Base-by-base conservation (phyloP, 2,888 invertebrate genomes). In the Eretmocerus hayati region DNA sequence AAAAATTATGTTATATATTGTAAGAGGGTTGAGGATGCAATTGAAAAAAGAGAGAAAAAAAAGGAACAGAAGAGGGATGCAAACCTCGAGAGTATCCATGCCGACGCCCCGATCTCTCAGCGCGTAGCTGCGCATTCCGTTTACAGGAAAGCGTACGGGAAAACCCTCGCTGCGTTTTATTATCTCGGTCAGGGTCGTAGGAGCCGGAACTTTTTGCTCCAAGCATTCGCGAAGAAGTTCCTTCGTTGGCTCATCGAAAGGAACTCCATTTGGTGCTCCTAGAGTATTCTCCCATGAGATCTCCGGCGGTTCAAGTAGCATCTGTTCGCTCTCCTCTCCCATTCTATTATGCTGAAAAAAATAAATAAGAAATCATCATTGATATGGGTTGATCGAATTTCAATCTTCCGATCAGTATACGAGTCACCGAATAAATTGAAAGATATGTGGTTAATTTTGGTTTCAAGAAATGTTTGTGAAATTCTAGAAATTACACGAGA, bases 121-220 rank as follows among this genome's bases (percentile, higher is more conserved):
- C 21, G 55, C 49, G 8, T 46, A 56, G 57, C 68, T 70, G 44
- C 67, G 62, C 8, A 66, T 60, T 2, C 67, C 63, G 40, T 66
- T 65, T 18, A 72, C 62, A 15, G 74, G 74, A 56, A 74, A 74
- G 15, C 65, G 55, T 15, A 71, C 58, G 5, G 72, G 72, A 51
- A 74, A 74, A 21, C 58, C 51, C 19, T 69, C 66, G 59, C 72
- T 73, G 19, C 66, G 65, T 26, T 65, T 59, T 16, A 72, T 61
- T 43, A 74, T 45, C 21, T 66, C 62, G 8, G 63, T 45, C 22
- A 68, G 47, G 39, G 61, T 63, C 11, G 59, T 58, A 5, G 63
- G 64, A 1, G 59, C 45, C 3, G 68, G 63, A 23, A 60, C 48
- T 8, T 59, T 57, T n/a, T 59, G 54, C 15, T 64, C 58, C 32